Base-by-base conservation (phyloP, 2,888 invertebrate genomes). In the Epsilonema sp. region DNA sequence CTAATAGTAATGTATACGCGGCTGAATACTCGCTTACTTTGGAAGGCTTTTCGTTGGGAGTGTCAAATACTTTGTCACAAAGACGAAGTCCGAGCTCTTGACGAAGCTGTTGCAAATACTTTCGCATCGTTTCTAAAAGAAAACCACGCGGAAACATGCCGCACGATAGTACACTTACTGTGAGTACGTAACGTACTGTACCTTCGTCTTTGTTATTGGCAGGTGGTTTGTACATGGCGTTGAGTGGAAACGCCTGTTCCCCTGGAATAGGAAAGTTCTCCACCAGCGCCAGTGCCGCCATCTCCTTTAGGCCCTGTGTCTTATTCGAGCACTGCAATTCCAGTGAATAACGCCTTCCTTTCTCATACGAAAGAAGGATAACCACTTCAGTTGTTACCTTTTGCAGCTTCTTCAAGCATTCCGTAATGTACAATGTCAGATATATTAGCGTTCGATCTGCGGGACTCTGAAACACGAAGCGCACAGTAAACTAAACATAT, bases 361-460 rank as follows among this genome's bases (percentile, higher is more conserved):
- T n/a, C n/a, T n/a, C n/a, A n/a, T n/a, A n/a, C n/a, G n/a, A n/a
- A n/a, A n/a, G n/a, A n/a, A n/a, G n/a, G n/a, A n/a, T n/a, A n/a
- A n/a, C n/a, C n/a, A n/a, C n/a, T n/a, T n/a, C n/a, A n/a, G n/a
- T n/a, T n/a, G n/a, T 31, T 36, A 71, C 72, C 61, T 82, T 82
- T 63, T 90, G 87, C 25, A 97, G 71, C 58, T 81, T 80, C 66
- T 94, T 92, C 52, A 99, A 71, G 62, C 97, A 97, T 68, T 99
- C 97, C 0, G 89, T 90, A 56, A 94, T 83, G 66, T 94, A 97
- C 36, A 99, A 71, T 1, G 92, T 97, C 42, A 94, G 76, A 66
- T 99, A 99, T 59, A 99, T 97, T 24, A 99, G 72, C 22, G 92
- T 83, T 60, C 97, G 76, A 67, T 97, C 97, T 11, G 89, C 80